Evolutionary conservation across 2,797 vertebrate genomes (phyloP).

Genomic region (Phataginus tricuspis): DNA sequence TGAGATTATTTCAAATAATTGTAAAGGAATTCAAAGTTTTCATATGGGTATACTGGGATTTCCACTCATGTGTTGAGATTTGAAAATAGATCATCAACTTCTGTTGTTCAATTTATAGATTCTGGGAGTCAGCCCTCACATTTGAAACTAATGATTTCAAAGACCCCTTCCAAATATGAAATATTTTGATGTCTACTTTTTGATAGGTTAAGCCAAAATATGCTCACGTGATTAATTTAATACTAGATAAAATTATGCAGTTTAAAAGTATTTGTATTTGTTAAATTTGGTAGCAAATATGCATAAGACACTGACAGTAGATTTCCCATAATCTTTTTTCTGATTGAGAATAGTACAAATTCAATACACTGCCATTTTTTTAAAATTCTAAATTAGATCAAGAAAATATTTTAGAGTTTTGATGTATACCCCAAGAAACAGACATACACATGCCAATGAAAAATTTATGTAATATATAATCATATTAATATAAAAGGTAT

Average conservation of each 20-base stretch:
- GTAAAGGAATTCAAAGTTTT: neutral
- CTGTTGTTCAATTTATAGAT: neutral
- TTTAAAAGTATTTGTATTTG: neutral
- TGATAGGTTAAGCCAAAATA: neutral
- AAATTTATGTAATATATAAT: conserved; percentile 18
- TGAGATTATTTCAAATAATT: conserved; percentile 29
- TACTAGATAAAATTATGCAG: neutral
- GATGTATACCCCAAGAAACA: conserved; percentile 33
- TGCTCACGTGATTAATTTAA: neutral
- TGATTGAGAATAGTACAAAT: conserved; percentile 32
- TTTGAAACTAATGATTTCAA: neutral
- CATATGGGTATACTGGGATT: neutral
- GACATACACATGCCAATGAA: neutral
- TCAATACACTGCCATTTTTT: conserved; percentile 14
- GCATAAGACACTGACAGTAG: neutral
- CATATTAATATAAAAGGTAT: conserved; percentile 30
- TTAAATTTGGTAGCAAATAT: conserved; percentile 39
- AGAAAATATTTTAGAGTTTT: conserved; percentile 41
- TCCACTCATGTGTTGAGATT: conserved; percentile 20
- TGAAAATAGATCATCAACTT: neutral
- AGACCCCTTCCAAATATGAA: neutral
- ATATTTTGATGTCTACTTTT: neutral
- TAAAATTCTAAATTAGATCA: conserved; percentile 40
- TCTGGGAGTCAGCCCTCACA: neutral
- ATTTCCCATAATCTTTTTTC: conserved; percentile 5